Evolutionary conservation across 2,797 vertebrate species (phyloP), one percentile per base, ranked within the genome.

Genomic region (Parambassis ranga): DNA sequence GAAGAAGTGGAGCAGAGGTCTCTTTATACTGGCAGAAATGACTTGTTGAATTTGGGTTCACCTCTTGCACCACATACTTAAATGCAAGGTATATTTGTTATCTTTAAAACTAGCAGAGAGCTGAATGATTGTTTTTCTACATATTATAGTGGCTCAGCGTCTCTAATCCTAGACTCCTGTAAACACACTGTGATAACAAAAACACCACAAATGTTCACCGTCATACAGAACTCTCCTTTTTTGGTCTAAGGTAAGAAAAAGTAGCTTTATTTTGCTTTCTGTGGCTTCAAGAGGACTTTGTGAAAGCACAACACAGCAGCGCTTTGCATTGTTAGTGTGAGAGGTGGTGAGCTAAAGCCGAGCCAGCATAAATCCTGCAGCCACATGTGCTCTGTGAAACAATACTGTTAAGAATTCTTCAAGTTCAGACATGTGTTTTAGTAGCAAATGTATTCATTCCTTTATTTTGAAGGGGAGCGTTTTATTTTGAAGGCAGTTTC

Each of bases 311-410:
- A 11, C 16, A 27, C 15, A 27, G 30, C 15, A 13, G 49, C 23
- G 46, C 9, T 23, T 19, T 50, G 28, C 28, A 41, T 1, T 28
- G 48, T 62, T 48, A 44, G 47, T 55, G 66, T 42, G 31, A 56
- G 10, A 35, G 20, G 61, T 15, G 69, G 47, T 26, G 58, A 26
- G 50, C 47, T 70, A 5, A 9, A 41, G 43, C 38, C 28, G 27
- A 49, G 72, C 75, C 70, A 79, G 73, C 36, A 74, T 31, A 74
- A 77, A 79, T 57, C 47, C 33, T 0, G 1, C 7, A 14, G 16
- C 75, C 82, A 85, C 76, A 81, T 85, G 75, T 80, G 37, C 38
- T 65, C 24, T 31, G 32, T 57, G 47, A 37, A 77, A 47, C 31
- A 49, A n/a, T n/a, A n/a, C n/a, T n/a, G n/a, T n/a, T n/a, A n/a